Conservation (phyloP, 2,797 vertebrate species). For the Sciurus vulgaris region DNA sequence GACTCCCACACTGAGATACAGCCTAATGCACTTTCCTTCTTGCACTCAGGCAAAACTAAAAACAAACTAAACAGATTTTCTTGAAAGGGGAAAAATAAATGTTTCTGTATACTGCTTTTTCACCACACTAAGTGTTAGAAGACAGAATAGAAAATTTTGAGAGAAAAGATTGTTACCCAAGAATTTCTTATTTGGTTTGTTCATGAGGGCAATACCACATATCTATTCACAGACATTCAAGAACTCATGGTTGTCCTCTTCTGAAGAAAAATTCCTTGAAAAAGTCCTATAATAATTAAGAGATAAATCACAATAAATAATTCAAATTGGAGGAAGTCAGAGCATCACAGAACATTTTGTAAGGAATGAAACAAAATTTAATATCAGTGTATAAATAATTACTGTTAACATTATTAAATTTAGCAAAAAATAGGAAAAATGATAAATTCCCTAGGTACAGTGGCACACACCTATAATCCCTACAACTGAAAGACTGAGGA, state of each 20-base stretch:
- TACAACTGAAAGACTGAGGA: neutral
- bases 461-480: neutral
- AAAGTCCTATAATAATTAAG: conserved; percentile 41
- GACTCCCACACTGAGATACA: neutral
- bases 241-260: conserved; percentile 20
- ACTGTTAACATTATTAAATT: conserved; percentile 24
- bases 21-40: neutral
- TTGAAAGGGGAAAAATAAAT: neutral
- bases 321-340: conserved; percentile 2
- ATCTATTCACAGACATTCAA: conserved; percentile 39
- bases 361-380: conserved; percentile 55
- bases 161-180: neutral
- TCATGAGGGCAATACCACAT: neutral
- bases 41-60: conserved; percentile 21
- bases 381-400: conserved; percentile 29
- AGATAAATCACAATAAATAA: conserved; percentile 50
- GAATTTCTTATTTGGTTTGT: conserved; percentile 41
- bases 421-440: conserved; percentile 57
- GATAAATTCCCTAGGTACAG: neutral
- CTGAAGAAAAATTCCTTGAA: neutral
- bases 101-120: neutral
- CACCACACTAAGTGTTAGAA: neutral
- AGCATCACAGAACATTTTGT: neutral
- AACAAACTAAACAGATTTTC: neutral
- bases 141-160: conserved; percentile 35